Evolutionary conservation across 2,113 vertebrate species (phyloP).

Genomic region (Nipponia nippon): DNA sequence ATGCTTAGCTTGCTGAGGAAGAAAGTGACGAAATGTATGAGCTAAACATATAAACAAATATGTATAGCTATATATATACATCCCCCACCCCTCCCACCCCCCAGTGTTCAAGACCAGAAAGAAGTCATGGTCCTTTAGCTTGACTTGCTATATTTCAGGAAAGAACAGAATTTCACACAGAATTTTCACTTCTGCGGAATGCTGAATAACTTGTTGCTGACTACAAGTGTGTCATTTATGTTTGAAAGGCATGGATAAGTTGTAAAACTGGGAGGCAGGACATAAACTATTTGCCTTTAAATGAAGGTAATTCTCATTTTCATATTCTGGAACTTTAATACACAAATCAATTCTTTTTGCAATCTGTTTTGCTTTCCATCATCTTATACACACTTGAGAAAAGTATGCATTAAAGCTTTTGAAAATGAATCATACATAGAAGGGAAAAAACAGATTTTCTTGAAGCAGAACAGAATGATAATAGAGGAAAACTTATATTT

Average conservation of each 20-base stretch:
- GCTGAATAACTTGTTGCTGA: background rate
- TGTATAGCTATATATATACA: rapidly evolving
- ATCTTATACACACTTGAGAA: background rate
- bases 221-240: background rate
- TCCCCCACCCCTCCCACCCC: no score
- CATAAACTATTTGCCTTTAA: background rate
- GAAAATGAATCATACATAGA: background rate
- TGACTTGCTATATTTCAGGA: background rate
- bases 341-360: background rate
- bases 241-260: background rate
- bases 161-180: background rate
- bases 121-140: background rate
- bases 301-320: background rate
- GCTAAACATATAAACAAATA: background rate
- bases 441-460: background rate
- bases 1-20: background rate
- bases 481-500: background rate
- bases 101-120: background rate
- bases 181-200: background rate
- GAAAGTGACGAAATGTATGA: background rate
- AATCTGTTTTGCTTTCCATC: background rate
- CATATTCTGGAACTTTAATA: background rate
- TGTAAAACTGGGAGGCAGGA: background rate
- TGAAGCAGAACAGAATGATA: background rate
- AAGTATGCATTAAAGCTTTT: background rate